A percentile compares a stretch with the other conserved stretches of the same genome.
phyloP scores from a whole-genome alignment of 2,113 vertebrate genomes.

The Potamarius usumacintae region DNA sequence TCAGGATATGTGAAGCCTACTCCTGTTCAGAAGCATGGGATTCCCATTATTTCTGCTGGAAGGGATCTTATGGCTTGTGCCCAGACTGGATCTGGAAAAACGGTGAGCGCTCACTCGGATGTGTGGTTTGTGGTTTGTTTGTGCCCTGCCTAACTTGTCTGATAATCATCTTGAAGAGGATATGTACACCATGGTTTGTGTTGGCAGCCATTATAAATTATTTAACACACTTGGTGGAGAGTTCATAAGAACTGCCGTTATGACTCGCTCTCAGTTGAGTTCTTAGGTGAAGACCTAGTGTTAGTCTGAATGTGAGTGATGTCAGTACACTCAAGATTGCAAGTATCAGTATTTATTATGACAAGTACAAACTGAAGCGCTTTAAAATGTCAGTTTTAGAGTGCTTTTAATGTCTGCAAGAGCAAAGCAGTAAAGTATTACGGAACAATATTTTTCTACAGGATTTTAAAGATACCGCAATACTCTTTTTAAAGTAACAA shows the following conservation, averaged over 20 bases:
- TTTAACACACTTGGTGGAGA: not conserved
- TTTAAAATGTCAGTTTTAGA: not conserved
- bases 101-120: constrained; percentile 72
- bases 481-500: no score
- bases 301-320: no score
- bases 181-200: not conserved
- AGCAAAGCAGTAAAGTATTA: not conserved
- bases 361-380: not conserved
- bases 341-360: not conserved
- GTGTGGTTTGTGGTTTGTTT: not conserved
- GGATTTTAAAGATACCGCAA: not conserved
- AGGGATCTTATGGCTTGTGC: constrained; percentile 97
- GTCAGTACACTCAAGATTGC: not conserved
- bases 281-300: not conserved
- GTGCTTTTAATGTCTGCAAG: no score
- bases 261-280: not conserved
- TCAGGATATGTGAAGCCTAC: constrained; percentile 91
- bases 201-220: not conserved
- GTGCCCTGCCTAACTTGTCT: not conserved
- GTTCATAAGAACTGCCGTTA: not conserved
- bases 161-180: not conserved
- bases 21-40: constrained; percentile 93
- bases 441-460: not conserved
- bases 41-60: constrained; percentile 84
- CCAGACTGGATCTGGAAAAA: constrained; percentile 97